Percentiles rank a stretch among this genome's conserved stretches.
Conservation (phyloP, 2,113 vertebrate species). For the mouse (Mus musculus) region GRCm39 chr10:98819501-98820000, state of each 20-base stretch:
- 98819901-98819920: not conserved
- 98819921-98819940: not conserved
- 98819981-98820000: not conserved
- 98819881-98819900: not conserved
- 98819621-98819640: not conserved
- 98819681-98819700: not conserved
- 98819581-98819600: not conserved
- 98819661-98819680: constrained; percentile 31
- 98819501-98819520: not conserved
- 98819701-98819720: not conserved
- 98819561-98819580: not conserved
- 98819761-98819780: not conserved
- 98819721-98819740: not conserved
- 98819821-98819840: not conserved
- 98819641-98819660: constrained; percentile 2
- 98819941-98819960: constrained; percentile 1
- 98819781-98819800: not conserved
- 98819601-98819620: not conserved
- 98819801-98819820: not conserved
- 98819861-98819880: not conserved
- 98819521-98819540: not conserved
- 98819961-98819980: constrained; percentile 33
- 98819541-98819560: not conserved
- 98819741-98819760: not conserved
- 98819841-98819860: not conserved